Evolutionary conservation across 37 sponge, comb jelly and placozoan genomes (phyloP), one percentile per base, ranked within the genome.

Genomic region (Axinella damicornis): DNA sequence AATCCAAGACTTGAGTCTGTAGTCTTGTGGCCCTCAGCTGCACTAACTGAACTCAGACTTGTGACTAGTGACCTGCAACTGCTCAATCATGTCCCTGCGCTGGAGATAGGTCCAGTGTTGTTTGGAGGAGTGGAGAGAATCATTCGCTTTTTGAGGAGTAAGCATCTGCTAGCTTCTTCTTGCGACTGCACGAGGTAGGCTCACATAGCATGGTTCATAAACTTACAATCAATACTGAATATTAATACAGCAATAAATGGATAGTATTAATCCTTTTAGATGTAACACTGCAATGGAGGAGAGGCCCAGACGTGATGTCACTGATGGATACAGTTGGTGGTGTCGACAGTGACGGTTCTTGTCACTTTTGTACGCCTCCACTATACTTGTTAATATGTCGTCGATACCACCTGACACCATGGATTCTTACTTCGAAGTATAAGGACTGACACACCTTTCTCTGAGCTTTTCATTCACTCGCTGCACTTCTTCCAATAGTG

Each of bases 321-420:
- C 74, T 0, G 78, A 86, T 86, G 78, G 70, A 1, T 78, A 69
- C 20, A 37, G 70, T 33, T 77, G 86, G 86, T 33, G 87, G 60
- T 80, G 80, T 38, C 65, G 46, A n/a, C n/a, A n/a, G n/a, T n/a
- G n/a, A n/a, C n/a, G n/a, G n/a, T n/a, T n/a, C n/a, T n/a, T n/a
- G n/a, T n/a, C n/a, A n/a, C n/a, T n/a, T n/a, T n/a, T n/a, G n/a
- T n/a, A n/a, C n/a, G n/a, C n/a, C n/a, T n/a, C n/a, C n/a, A n/a
- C n/a, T n/a, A n/a, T n/a, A n/a, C n/a, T n/a, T n/a, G n/a, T n/a
- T n/a, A n/a, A n/a, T n/a, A n/a, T n/a, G n/a, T n/a, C n/a, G n/a
- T n/a, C n/a, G n/a, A n/a, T n/a, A n/a, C n/a, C n/a, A n/a, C n/a
- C n/a, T n/a, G n/a, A n/a, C n/a, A n/a, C n/a, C n/a, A n/a, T n/a